Evolutionary conservation across 2,888 invertebrate species (phyloP), one percentile per base, ranked within the genome.

Genomic region (Conops quadrifasciatus): DNA sequence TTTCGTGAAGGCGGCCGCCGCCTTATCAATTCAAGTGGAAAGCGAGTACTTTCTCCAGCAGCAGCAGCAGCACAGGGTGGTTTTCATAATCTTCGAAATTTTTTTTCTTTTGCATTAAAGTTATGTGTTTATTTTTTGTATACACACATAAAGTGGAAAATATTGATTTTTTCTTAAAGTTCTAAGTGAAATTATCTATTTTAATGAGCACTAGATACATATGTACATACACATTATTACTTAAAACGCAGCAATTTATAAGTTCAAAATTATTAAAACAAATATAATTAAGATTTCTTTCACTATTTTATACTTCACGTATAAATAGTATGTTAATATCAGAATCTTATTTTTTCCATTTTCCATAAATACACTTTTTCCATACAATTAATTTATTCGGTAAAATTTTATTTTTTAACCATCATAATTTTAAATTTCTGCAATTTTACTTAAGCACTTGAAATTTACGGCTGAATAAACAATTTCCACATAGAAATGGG

Each of bases 301-400:
- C 21, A 11, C 36, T 11, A 19, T 5, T 19, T 9, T 28, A 30
- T n/a, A 19, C 21, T 21, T 43, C 21, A 13, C 15, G 15, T 26
- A 15, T 30, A 30, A 30, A 26, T 2, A 16, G 16, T 30, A 26
- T 9, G 28, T 59, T 15, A 28, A n/a, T 58, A 28, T 30, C 59
- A 59, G 19, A n/a, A n/a, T 30, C 30, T 59, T n/a, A 51, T 28
- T 28, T 26, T 51, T 51, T 65, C 43, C 51, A 65, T 65, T 65
- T 51, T 51, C 15, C 19, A 11, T 19, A 65, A 49, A 21, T 65
- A n/a, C 28, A 51, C 3, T 49, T 28, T 36, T 43, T 43, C 4
- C 15, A n/a, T 15, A 19, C 1, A 62, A 21, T 43, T 43, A 5
- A 66, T 9, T 19, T 53, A 7, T n/a, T 36, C 51, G 3, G 2